Conservation (phyloP, 2,888 invertebrate genomes). For the Pterostichus niger region DNA sequence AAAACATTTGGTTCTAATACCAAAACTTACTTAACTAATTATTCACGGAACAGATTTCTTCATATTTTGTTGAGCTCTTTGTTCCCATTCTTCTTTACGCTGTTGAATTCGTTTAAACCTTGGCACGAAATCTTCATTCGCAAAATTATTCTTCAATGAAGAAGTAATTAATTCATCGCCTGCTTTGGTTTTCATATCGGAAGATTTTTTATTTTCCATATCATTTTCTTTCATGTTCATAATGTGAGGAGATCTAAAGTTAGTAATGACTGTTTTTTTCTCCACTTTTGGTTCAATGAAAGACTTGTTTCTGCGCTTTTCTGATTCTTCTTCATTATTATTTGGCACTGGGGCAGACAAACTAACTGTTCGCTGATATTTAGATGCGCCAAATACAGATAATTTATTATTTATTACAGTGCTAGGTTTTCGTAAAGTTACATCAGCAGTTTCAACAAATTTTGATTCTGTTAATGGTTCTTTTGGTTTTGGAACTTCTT, state of each 20-base stretch:
- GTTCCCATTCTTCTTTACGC: conserved; percentile 88
- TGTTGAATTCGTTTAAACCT: conserved; percentile 87
- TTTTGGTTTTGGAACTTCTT: conserved; percentile 69
- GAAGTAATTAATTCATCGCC: conserved; percentile 70
- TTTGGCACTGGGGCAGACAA: conserved; percentile 71
- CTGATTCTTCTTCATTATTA: conserved; percentile 69
- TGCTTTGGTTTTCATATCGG: conserved; percentile 70
- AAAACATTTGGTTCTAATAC: conserved; percentile 15
- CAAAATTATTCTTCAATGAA: conserved; percentile 68
- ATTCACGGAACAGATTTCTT: conserved; percentile 76
- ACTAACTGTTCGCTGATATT: conserved; percentile 73
- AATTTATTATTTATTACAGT: conserved; percentile 67
- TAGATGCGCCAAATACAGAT: conserved; percentile 69
- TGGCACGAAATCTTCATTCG: conserved; percentile 74
- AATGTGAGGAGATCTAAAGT: conserved; percentile 53
- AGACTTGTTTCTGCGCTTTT: conserved; percentile 73
- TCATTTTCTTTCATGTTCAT: conserved; percentile 69
- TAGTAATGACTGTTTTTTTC: conserved; percentile 69
- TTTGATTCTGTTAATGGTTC: conserved; percentile 72
- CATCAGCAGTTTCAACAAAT: conserved; percentile 71
- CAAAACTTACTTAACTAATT: conserved; percentile 26
- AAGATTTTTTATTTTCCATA: conserved; percentile 70
- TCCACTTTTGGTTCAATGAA: conserved; percentile 74
- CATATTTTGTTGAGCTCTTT: conserved; percentile 86
- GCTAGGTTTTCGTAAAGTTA: conserved; percentile 72